Evolutionary conservation across 2,797 vertebrate genomes (phyloP).

Genomic region (Spondyliosoma cantharus): DNA sequence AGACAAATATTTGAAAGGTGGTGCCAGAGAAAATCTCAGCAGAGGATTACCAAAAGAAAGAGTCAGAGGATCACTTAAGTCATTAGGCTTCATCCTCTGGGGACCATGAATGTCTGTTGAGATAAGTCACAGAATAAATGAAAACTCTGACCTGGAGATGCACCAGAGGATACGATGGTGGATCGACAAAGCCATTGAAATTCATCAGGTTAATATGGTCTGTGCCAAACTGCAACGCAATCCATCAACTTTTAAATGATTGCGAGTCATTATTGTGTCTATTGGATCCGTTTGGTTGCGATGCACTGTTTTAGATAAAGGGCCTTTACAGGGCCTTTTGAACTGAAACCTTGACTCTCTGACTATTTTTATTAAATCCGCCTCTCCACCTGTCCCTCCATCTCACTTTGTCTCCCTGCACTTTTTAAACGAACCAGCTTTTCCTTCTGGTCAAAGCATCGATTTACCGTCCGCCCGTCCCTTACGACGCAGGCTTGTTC

Average conservation of each 20-base stretch:
- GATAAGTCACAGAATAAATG: not conserved
- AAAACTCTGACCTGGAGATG: not conserved
- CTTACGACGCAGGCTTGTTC: conserved; percentile 49
- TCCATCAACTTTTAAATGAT: not conserved
- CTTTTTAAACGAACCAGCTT: conserved; percentile 65
- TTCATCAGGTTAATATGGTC: not conserved
- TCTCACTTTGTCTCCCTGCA: conserved; percentile 49
- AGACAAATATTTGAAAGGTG: not conserved
- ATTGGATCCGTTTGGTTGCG: not conserved
- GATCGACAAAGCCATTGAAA: not conserved
- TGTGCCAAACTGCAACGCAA: not conserved
- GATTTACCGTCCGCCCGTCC: conserved; percentile 71
- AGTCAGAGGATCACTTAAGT: not conserved
- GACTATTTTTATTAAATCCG: conserved; percentile 39
- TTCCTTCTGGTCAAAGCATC: conserved; percentile 61
- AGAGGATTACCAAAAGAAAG: not conserved
- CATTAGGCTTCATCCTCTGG: not conserved
- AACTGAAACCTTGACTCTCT: conserved; percentile 12
- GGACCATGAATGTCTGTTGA: not conserved
- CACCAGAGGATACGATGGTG: not conserved
- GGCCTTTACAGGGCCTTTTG: not conserved
- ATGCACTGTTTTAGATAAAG: not conserved
- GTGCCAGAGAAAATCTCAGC: too few species aligned
- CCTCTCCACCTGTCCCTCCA: conserved; percentile 30
- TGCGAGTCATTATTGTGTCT: not conserved